These are phyloP conservation scores for Penaeus japonicus DNA, from an alignment of 1,140 invertebrate species.

Conservation along the genomic window DNA sequence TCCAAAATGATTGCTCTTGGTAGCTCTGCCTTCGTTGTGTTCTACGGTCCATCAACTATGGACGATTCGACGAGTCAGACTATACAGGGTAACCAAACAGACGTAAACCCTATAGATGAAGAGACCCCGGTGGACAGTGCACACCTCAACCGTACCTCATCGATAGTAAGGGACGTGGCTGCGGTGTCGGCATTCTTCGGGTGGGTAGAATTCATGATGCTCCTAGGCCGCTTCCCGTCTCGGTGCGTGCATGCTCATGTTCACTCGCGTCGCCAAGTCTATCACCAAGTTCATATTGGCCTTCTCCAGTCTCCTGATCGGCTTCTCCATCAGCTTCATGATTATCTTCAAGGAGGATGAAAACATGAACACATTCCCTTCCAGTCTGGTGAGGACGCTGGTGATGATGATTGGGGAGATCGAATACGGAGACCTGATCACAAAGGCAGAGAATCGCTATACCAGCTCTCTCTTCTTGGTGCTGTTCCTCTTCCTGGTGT, in stretches of 20 bases:
- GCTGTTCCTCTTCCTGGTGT: slow-evolving; percentile 59
- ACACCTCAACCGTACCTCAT: too few relatives aligned
- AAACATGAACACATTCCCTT: slow-evolving; percentile 42
- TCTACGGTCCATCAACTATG: not conserved
- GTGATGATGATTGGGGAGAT: slow-evolving; percentile 60
- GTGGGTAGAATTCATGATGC: slow-evolving; percentile 78
- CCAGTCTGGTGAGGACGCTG: slow-evolving; percentile 44
- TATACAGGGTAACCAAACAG: not conserved
- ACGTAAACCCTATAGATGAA: not conserved
- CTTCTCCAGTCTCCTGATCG: slow-evolving; percentile 60
- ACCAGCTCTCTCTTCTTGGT: slow-evolving; percentile 55
- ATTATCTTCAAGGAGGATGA: slow-evolving; percentile 54
- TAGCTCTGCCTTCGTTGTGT: slow-evolving; percentile 50
- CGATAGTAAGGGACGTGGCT: slow-evolving; percentile 62
- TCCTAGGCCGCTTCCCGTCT: slow-evolving; percentile 78
- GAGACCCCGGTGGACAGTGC: too few relatives aligned
- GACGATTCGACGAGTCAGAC: not conserved
- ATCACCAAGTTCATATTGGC: slow-evolving; percentile 60
- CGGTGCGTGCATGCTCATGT: slow-evolving; percentile 69
- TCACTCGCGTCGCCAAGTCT: slow-evolving; percentile 59
- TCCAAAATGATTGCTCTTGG: slow-evolving; percentile 37
- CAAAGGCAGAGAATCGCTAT: slow-evolving; percentile 43
- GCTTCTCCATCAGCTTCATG: slow-evolving; percentile 61
- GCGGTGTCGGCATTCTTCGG: slow-evolving; percentile 77
- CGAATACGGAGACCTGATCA: slow-evolving; percentile 50